phyloP scores from a whole-genome alignment of 2,113 vertebrate genomes.

The Leucopsar rothschildi region DNA sequence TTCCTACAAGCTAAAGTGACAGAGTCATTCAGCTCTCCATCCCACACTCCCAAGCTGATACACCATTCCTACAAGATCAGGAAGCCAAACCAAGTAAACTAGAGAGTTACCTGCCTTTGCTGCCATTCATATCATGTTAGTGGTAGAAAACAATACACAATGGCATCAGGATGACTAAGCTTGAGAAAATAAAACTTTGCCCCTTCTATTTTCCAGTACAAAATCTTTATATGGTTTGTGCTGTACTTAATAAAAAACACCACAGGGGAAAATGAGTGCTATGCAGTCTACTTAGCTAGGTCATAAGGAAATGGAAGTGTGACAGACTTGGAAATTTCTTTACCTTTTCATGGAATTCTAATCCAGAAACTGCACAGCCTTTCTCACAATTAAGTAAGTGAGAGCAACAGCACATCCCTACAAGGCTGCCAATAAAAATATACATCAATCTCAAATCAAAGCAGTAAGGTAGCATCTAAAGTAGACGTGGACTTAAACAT shows the following conservation, averaged over 20 bases:
- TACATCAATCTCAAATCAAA: not conserved
- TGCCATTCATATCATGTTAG: fast-evolving
- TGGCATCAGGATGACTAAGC: not conserved
- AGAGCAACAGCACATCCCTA: not conserved
- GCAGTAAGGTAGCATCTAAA: not conserved
- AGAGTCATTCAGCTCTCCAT: not conserved
- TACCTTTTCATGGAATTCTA: not conserved
- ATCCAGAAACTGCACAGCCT: not conserved
- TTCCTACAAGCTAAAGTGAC: not conserved
- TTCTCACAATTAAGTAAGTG: not conserved
- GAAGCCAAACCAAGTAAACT: not conserved
- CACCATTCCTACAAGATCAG: not conserved
- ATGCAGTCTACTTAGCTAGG: not conserved
- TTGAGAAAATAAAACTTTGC: not conserved
- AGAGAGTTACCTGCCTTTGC: not conserved
- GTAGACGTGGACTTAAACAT: not conserved
- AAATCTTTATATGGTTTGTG: not conserved
- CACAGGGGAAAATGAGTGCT: not conserved
- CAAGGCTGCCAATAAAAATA: not conserved
- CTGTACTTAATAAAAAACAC: not conserved
- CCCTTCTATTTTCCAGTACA: not conserved
- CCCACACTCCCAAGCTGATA: not conserved
- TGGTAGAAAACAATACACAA: not conserved
- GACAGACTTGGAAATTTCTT: not conserved
- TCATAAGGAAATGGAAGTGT: not conserved